Percentiles rank a stretch among this genome's conserved stretches.
phyloP scores from a whole-genome alignment of 30 jellyfish, hydroid and myxozoan species.

The Morbakka virulenta region DNA sequence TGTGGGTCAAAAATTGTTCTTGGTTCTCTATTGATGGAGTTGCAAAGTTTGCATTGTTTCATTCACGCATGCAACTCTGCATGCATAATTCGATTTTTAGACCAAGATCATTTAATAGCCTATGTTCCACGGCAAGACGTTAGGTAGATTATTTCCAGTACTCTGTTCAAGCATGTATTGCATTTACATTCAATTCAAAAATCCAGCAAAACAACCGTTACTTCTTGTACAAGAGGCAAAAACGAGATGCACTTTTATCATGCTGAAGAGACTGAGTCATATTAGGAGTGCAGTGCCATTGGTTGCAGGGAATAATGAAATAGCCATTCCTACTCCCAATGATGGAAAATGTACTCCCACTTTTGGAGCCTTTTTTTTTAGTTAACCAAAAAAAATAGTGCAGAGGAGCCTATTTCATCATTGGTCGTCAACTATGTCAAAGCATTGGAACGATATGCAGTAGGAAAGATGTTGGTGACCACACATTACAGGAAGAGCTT shows the following conservation, averaged over 20 bases:
- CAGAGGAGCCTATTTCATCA: neutral
- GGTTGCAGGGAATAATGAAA: conserved; percentile 24
- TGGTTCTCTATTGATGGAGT: neutral
- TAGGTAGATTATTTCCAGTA: conserved; percentile 29
- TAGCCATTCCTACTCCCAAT: conserved; percentile 1
- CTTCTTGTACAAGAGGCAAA: conserved; percentile 17
- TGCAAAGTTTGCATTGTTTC: conserved; percentile 27
- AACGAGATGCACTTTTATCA: conserved; percentile 14
- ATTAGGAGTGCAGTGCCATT: conserved; percentile 8
- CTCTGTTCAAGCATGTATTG: conserved; percentile 47
- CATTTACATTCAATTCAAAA: conserved; percentile 18
- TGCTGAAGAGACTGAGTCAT: conserved; percentile 28
- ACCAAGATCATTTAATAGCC: neutral
- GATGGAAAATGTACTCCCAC: conserved; percentile 26
- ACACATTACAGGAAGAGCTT: neutral
- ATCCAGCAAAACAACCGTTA: conserved; percentile 6
- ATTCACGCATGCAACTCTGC: conserved; percentile 28
- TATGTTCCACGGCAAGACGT: conserved; percentile 13
- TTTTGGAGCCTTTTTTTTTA: conserved; percentile 10
- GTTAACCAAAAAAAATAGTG: conserved; percentile 2
- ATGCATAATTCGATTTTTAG: neutral
- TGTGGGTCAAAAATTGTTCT: conserved; percentile 17
- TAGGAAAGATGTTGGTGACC: conserved; percentile 2
- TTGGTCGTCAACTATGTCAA: conserved; percentile 9
- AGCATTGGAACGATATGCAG: neutral